These are phyloP conservation scores for Pomatostomus ruficeps DNA, from an alignment of 2,113 vertebrate species.

Conservation along the genomic window DNA sequence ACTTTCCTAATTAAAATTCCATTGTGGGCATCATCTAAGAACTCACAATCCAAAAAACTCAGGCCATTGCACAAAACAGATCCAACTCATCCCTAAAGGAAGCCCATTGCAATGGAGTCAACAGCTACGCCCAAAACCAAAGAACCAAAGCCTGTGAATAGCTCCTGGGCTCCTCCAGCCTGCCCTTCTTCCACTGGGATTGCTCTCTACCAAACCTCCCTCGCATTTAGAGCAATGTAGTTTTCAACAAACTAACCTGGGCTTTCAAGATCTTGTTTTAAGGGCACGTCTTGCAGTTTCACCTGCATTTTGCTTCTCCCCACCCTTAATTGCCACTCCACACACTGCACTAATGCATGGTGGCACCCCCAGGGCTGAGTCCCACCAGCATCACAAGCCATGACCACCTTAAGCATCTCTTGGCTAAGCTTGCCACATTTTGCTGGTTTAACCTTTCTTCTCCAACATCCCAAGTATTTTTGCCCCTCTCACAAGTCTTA, in stretches of 20 bases:
- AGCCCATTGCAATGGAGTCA: constrained; percentile 11
- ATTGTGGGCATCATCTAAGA: constrained; percentile 44
- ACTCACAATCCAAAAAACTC: not conserved
- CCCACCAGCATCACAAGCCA: not conserved
- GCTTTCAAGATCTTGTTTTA: not conserved
- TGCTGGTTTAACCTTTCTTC: constrained; percentile 30
- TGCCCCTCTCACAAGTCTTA: constrained; percentile 34
- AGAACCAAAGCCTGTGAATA: not conserved
- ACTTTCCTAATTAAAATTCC: constrained; percentile 52
- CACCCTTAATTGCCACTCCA: not conserved
- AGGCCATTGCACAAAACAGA: constrained; percentile 37
- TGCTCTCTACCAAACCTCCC: not conserved
- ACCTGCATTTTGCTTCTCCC: not conserved
- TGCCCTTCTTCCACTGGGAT: not conserved
- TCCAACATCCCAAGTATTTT: constrained; percentile 21
- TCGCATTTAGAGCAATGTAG: not conserved
- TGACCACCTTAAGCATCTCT: not conserved
- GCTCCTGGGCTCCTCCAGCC: not conserved
- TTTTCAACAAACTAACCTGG: not conserved
- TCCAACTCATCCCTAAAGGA: not conserved
- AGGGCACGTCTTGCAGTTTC: not conserved
- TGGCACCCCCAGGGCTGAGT: not conserved
- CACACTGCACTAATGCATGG: not conserved
- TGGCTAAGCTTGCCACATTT: not conserved
- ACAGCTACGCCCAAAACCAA: constrained; percentile 46